Evolutionary conservation across 2,113 vertebrate genomes (phyloP), one percentile per base, ranked within the genome.

Genomic region (Pseudolaguvia tuberculata): DNA sequence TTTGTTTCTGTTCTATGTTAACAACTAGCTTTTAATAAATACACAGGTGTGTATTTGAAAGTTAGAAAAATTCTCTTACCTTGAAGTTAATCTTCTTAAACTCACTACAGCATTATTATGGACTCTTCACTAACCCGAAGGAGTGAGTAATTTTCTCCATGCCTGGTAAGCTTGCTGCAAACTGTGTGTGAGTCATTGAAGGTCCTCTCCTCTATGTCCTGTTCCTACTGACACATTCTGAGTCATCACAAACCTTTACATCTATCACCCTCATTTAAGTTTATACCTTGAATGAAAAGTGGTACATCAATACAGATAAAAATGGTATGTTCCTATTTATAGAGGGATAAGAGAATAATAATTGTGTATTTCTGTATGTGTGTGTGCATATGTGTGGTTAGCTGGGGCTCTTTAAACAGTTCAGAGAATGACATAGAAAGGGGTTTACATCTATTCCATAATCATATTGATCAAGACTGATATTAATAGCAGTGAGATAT

Each of bases 111-210:
- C 3, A 42, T 42, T 4, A 42, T 42, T 42, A 42, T 25, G 0
- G 62, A 66, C 62, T 66, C 23, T 66, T 66, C 62, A 17, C 21
- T 2, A 47, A 62, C 17, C 42, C 15, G 6, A 52, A 53, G n/a
- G 31, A 39, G 48, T 63, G 72, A 73, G 72, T 55, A 55, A 65
- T 39, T 55, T 17, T 65, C 72, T 74, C 59, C 59, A 65, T 25
- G 72, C 14, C 31, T 74, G 48, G 72, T 21, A 53, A 42, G 48
- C 48, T 73, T 23, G 5, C n/a, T 42, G 23, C 1, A 21, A 50
- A 29, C 20, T 9, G 15, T 10, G 71, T 29, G 35, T 73, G 72
- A 52, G 27, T 73, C 72, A 70, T n/a, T 35, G 20, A 27, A 53
- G 67, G 50, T 52, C 66, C 66, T 52, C 50, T 52, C 18, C 67